A percentile compares a stretch with the other conserved stretches of the same genome.
Conservation (phyloP, 2,888 invertebrate genomes). For the Catocala sponsa region DNA sequence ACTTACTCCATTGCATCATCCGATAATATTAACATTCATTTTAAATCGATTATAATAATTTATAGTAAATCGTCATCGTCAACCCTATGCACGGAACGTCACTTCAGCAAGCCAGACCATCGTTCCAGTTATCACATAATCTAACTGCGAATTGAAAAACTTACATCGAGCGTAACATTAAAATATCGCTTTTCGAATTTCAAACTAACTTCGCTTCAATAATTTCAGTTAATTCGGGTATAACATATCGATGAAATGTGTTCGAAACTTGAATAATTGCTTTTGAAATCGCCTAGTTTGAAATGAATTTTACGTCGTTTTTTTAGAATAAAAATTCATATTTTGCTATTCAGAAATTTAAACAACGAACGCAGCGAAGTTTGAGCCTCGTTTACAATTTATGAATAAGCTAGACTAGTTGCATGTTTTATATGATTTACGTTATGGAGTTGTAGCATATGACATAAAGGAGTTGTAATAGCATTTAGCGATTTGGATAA, state of each 20-base stretch:
- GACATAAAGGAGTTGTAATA: no score
- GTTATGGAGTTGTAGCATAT: no score
- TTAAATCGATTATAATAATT: no score
- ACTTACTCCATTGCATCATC: no score
- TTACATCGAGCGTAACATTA: constrained; percentile 49
- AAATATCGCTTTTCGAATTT: constrained; percentile 43
- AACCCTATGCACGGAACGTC: constrained; percentile 29
- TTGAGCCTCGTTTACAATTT: no score
- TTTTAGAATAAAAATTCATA: no score
- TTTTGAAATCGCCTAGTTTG: constrained; percentile 23
- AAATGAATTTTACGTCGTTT: background rate
- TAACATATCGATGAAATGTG: constrained; percentile 32
- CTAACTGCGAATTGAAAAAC: constrained; percentile 57
- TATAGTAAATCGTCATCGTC: background rate
- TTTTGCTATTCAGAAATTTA: no score
- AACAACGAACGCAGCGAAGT: no score
- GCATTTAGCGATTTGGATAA: no score
- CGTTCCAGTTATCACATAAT: constrained; percentile 54
- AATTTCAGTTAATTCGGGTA: constrained; percentile 42
- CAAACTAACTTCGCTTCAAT: constrained; percentile 40
- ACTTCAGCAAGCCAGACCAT: constrained; percentile 28
- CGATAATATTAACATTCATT: no score
- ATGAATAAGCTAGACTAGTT: no score
- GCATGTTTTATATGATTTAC: no score
- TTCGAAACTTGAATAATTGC: constrained; percentile 33